Conservation (phyloP, 2,888 invertebrate genomes). For the Spisula solida region DNA sequence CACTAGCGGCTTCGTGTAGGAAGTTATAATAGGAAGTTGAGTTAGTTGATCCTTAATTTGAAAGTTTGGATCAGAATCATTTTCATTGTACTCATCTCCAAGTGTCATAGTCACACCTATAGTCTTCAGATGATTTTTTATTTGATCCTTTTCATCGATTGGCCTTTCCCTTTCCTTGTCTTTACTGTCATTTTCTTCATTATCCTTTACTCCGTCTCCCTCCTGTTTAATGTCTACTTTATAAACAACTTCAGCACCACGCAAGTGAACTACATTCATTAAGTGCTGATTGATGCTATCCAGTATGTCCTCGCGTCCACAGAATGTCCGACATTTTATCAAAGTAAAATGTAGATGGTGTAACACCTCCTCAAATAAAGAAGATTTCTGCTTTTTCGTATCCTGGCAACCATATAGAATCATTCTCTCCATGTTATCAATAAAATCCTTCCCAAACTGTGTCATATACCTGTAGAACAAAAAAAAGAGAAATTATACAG, state of each 20-base stretch:
- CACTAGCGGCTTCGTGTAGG: conserved; percentile 75
- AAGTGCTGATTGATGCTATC: conserved; percentile 61
- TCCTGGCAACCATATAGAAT: conserved; percentile 67
- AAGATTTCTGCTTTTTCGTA: conserved; percentile 32
- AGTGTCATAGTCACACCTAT: conserved; percentile 41
- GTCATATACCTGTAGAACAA: conserved; percentile 70
- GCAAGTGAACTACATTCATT: conserved; percentile 19
- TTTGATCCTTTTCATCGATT: background rate
- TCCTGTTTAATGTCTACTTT: background rate
- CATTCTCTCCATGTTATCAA: conserved; percentile 71
- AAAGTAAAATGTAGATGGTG: conserved; percentile 76
- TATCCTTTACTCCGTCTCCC: background rate
- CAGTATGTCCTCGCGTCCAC: conserved; percentile 74
- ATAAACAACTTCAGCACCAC: background rate
- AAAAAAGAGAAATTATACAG: too few species aligned
- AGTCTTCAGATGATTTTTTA: conserved; percentile 28
- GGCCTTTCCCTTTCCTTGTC: background rate
- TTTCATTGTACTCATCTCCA: conserved; percentile 62
- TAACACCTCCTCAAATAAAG: conserved; percentile 77
- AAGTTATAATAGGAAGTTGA: conserved; percentile 49
- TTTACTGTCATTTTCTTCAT: background rate
- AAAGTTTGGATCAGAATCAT: conserved; percentile 70
- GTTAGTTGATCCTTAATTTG: conserved; percentile 60
- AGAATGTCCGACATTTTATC: conserved; percentile 73
- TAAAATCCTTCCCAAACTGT: conserved; percentile 75